Conservation (phyloP, 1,140 invertebrate species). For the Lordiphosa collinella region DNA sequence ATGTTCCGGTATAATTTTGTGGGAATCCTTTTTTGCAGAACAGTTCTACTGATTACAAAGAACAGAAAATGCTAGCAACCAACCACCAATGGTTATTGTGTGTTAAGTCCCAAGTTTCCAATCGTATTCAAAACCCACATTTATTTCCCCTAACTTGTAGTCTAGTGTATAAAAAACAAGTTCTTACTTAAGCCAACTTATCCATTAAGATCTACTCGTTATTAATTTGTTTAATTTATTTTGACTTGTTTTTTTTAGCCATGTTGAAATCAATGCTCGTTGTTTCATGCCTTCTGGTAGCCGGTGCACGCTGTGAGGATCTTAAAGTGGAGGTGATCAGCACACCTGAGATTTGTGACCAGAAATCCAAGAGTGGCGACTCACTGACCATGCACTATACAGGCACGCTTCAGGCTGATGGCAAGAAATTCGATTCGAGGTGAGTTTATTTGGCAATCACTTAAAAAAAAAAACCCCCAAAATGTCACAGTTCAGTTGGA, state of each 20-base stretch:
- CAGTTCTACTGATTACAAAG: no score
- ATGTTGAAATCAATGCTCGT: slow-evolving; percentile 72
- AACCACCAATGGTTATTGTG: no score
- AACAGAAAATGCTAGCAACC: no score
- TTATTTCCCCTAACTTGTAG: not conserved
- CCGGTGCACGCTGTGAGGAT: slow-evolving; percentile 79
- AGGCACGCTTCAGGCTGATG: slow-evolving; percentile 89
- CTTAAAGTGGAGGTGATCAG: slow-evolving; percentile 91
- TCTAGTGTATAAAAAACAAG: slow-evolving; percentile 15
- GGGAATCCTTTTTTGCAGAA: no score
- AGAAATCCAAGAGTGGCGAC: slow-evolving; percentile 91
- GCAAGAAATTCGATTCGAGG: slow-evolving; percentile 96
- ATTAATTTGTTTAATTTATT: not conserved
- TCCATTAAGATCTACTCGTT: not conserved
- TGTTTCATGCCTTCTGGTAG: slow-evolving; percentile 79
- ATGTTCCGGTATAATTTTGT: no score
- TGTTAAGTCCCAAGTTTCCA: no score
- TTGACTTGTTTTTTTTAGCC: slow-evolving; percentile 37
- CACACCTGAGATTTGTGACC: slow-evolving; percentile 89
- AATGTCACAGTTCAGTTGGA: slow-evolving; percentile 12
- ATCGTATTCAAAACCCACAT: no score
- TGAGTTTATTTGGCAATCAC: slow-evolving; percentile 80
- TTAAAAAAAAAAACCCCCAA: not conserved
- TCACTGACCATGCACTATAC: slow-evolving; percentile 97
- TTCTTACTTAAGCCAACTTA: slow-evolving; percentile 6